Conservation (phyloP, 1,140 invertebrate genomes). For the Aphelinus certus region DNA sequence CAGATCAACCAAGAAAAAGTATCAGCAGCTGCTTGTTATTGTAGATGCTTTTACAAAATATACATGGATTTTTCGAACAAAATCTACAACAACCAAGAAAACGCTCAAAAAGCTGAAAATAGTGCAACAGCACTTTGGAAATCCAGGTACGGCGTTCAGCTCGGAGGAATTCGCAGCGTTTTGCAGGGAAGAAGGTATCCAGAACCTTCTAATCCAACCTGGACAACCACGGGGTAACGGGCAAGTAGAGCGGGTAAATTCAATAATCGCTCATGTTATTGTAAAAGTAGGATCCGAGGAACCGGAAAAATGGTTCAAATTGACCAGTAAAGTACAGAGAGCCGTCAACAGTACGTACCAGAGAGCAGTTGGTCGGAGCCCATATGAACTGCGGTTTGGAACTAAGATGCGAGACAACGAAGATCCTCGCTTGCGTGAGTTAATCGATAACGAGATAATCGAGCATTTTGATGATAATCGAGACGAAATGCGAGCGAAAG, state of each 20-base stretch:
- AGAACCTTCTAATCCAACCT: constrained; percentile 46
- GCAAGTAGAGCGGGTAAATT: constrained; percentile 51
- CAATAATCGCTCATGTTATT: constrained; percentile 44
- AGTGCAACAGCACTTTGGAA: not conserved
- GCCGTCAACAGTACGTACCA: constrained; percentile 47
- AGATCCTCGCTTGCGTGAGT: constrained; percentile 18
- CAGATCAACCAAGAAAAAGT: not conserved
- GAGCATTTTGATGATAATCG: constrained; percentile 24
- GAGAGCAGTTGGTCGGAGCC: constrained; percentile 36
- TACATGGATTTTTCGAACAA: not conserved
- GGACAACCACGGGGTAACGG: constrained; percentile 52
- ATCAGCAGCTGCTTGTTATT: not conserved
- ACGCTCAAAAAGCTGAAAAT: no score
- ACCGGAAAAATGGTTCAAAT: constrained; percentile 51
- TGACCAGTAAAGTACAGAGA: constrained; percentile 49
- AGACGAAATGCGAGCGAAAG: not conserved
- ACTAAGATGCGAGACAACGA: not conserved
- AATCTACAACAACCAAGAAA: no score
- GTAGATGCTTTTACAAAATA: no score
- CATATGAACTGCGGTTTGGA: constrained; percentile 34
- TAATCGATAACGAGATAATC: constrained; percentile 29
- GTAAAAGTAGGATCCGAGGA: constrained; percentile 44
- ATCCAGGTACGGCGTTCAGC: constrained; percentile 49
- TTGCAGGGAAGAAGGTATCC: constrained; percentile 52
- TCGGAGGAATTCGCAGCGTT: constrained; percentile 43